Evolutionary conservation across 1,140 invertebrate genomes (phyloP), one percentile per base, ranked within the genome.

Genomic region (Bombus sylvicola): DNA sequence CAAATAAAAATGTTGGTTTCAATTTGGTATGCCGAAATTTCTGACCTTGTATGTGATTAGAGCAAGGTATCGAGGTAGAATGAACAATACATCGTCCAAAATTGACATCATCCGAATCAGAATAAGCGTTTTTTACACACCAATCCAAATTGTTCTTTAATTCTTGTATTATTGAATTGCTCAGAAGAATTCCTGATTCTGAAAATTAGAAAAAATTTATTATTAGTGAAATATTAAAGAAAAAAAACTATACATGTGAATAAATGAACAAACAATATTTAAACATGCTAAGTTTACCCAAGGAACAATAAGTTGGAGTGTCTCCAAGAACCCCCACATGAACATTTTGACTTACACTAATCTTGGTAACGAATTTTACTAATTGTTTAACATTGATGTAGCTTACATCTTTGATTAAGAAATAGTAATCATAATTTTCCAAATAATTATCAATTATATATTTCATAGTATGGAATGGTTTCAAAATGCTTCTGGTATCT

Each of bases 381-480:
- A 99, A 93, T 89, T 96, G 96, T 80, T 97, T 96, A 0, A 96
- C 97, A 93, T 98, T 97, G 31, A 99, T 95, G 92, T 97, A 99
- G 13, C 97, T 97, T 22, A 96, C 96, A 94, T 99, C 98, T 43
- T 97, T 97, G 5, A 98, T 96, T 43, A 99, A 95, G 92, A 98
- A 97, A 94, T 98, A 99, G 94, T 98, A 99, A 94, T 99, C 98
- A 95, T 97, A 99, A 85, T 98, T 97, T 79, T 98, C 97, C 18
- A 98, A 93, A 95, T 98, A 98, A 93, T 98, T 98, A 85, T 99
- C 98, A 31, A 97, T 97, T 12, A 99, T 97, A 92, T 99, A 99
- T 93, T 98, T 98, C 41, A 99, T 95, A 9, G 98, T 96, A 92
- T 98, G 97, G 94, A 98, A 98, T 4, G 97, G 97, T 90, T 97